Evolutionary conservation across 2,797 vertebrate genomes (phyloP), one percentile per base, ranked within the genome.

Genomic region (Pantherophis alleghaniensis): DNA sequence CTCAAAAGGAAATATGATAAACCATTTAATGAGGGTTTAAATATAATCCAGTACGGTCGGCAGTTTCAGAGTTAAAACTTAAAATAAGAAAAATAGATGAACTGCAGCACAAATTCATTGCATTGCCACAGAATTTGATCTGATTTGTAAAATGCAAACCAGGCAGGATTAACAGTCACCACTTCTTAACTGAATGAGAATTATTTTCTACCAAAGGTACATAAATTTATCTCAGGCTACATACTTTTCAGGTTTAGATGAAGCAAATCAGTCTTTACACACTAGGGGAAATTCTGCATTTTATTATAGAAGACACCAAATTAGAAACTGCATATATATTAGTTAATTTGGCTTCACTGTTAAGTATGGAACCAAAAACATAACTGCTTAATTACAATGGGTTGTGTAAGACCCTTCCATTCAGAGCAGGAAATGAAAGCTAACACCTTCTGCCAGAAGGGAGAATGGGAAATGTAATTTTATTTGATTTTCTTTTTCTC

Each of bases 221-320:
- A 92, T 79, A 91, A 1, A 0, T 56, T 88, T 59, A 88, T 89
- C 94, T 90, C 53, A 55, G 24, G 28, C 63, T 94, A 87, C 89
- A 88, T 89, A 94, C 91, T 94, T 60, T 0, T 0, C 61, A 94
- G 59, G 86, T 63, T 60, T 88, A 51, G 83, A 95, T 92, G 86
- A 94, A n/a, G 88, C 92, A 60, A 95, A 59, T 26, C 13, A 87
- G 10, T 51, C 87, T 24, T 83, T 28, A 91, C 91, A 92, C 86
- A 93, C 9, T 93, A 59, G 93, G 90, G 94, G 89, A 90, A 91
- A 92, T 0, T 28, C 89, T 94, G 88, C 91, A 63, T 95, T 96
- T 95, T 95, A 95, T 95, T 94, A 94, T 2, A 88, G 94, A 96
- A 95, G 94, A 91, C 95, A 96, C 12, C 37, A 28, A 66, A 37